phyloP scores from a whole-genome alignment of 1,140 invertebrate species.

The Heliconius congener region DNA sequence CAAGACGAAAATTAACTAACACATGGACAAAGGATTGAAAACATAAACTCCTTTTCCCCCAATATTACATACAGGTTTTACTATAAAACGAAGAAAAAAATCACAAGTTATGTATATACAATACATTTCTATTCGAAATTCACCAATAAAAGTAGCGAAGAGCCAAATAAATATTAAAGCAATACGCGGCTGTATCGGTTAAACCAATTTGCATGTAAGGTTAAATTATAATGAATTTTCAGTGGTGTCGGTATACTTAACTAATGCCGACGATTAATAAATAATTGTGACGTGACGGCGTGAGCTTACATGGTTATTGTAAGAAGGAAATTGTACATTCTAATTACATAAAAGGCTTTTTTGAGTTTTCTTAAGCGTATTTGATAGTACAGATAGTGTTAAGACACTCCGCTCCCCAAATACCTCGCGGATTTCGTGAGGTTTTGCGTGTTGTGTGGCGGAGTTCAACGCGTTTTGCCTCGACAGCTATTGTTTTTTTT shows the following conservation, averaged over 20 bases:
- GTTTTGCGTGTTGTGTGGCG: too few species aligned
- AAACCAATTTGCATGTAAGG: background rate
- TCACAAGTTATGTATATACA: background rate
- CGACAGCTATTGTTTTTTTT: too few species aligned
- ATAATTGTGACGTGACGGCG: slow-evolving; percentile 21
- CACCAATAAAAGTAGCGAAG: background rate
- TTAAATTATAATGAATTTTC: slow-evolving; percentile 28
- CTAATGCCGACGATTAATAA: slow-evolving; percentile 35
- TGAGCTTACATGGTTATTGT: slow-evolving; percentile 11
- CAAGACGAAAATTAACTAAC: too few species aligned
- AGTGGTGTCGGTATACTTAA: slow-evolving; percentile 24
- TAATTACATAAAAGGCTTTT: background rate
- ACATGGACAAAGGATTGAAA: too few species aligned
- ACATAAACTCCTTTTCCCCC: too few species aligned
- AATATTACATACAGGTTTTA: too few species aligned
- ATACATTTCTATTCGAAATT: background rate
- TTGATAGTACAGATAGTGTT: too few species aligned
- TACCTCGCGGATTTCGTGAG: too few species aligned
- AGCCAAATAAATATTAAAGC: background rate
- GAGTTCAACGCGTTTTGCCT: too few species aligned
- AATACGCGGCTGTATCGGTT: background rate
- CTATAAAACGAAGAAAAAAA: too few species aligned
- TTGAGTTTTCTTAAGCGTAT: background rate
- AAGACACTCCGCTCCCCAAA: too few species aligned
- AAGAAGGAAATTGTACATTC: slow-evolving; percentile 18